Conservation (phyloP, 2,797 vertebrate genomes). For the Gallinago stenura region DNA sequence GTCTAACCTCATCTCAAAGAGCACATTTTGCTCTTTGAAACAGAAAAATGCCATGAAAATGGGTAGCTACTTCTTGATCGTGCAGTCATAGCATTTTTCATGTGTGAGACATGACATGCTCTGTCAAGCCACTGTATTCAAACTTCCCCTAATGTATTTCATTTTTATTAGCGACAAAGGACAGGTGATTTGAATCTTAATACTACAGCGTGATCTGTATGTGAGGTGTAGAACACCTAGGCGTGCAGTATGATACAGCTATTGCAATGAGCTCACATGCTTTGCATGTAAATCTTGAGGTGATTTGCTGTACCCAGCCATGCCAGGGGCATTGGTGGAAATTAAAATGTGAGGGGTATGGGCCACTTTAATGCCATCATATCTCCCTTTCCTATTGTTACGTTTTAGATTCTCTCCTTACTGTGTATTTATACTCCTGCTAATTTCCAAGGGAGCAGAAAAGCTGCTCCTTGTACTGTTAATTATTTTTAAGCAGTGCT, state of each 20-base stretch:
- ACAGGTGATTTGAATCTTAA: slow-evolving; percentile 33
- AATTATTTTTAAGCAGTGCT: neutral
- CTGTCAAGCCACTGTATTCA: neutral
- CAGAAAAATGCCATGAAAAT: neutral
- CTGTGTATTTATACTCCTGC: neutral
- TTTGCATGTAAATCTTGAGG: neutral
- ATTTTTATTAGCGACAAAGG: neutral
- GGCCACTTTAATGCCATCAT: neutral
- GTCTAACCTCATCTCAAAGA: neutral
- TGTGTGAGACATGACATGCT: neutral
- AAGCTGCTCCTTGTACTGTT: neutral
- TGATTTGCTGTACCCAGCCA: neutral
- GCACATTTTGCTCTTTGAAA: neutral
- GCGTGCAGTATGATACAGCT: neutral
- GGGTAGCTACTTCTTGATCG: neutral
- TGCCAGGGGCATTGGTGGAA: neutral
- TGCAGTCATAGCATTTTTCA: neutral
- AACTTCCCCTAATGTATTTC: slow-evolving; percentile 7
- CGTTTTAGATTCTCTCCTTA: neutral
- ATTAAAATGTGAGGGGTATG: neutral
- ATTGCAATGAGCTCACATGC: neutral
- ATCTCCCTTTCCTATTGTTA: neutral
- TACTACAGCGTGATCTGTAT: neutral
- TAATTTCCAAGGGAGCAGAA: neutral
- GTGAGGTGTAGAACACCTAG: slow-evolving; percentile 11